A percentile compares a stretch with the other conserved stretches of the same genome.
Evolutionary conservation across 2,888 invertebrate genomes (phyloP).

Genomic region (Seira sanloemensis): DNA sequence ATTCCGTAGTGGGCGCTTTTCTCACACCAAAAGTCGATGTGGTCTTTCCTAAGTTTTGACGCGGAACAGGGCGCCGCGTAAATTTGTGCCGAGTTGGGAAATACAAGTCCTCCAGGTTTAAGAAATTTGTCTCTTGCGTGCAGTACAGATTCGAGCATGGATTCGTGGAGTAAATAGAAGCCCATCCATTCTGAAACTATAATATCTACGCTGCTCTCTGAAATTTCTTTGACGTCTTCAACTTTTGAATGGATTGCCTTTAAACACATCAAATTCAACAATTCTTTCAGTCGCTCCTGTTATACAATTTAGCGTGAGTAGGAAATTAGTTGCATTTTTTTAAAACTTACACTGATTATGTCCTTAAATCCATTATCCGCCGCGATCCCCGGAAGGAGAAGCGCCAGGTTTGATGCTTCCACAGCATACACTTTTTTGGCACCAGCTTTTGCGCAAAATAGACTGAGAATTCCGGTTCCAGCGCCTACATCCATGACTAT

Average conservation of each 20-base stretch:
- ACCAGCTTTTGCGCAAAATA: constrained; percentile 94
- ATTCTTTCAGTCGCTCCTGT: background rate
- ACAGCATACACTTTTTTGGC: constrained; percentile 90
- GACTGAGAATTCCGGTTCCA: constrained; percentile 90
- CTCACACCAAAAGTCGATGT: constrained; percentile 84
- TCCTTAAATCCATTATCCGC: constrained; percentile 83
- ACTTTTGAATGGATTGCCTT: constrained; percentile 85
- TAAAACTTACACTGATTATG: constrained; percentile 80
- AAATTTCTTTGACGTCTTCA: constrained; percentile 81
- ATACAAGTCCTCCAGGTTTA: constrained; percentile 83
- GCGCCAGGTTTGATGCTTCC: constrained; percentile 86
- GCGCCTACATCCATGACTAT: constrained; percentile 90
- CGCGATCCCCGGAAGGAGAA: constrained; percentile 81
- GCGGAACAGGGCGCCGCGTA: constrained; percentile 80
- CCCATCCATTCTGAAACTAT: constrained; percentile 99
- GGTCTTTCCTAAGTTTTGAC: constrained; percentile 71
- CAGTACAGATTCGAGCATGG: constrained; percentile 94
- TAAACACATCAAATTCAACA: background rate
- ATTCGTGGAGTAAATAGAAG: constrained; percentile 95
- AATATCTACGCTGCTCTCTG: constrained; percentile 84
- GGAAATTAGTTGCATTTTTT: constrained; percentile 7
- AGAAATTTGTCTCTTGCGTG: constrained; percentile 88
- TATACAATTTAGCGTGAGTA: background rate
- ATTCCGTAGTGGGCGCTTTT: constrained; percentile 83
- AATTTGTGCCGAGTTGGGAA: constrained; percentile 85